Evolutionary conservation across 2,888 invertebrate genomes (phyloP), one percentile per base, ranked within the genome.

Genomic region (Caenorhabditis wallacei): DNA sequence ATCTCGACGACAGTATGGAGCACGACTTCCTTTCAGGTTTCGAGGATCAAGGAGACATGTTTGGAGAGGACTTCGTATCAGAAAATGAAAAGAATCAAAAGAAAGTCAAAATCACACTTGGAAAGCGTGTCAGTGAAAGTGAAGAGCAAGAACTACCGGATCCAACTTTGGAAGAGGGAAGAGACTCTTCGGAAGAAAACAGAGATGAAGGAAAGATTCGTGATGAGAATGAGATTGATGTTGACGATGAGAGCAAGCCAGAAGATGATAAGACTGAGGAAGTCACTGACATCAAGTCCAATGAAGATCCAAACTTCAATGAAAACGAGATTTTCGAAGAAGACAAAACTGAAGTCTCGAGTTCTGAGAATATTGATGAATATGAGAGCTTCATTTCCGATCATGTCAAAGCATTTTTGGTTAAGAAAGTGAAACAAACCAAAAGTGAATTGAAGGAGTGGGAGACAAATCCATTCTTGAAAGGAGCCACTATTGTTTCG

Each of bases 1-100:
- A 30, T 3, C 11, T 64, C 11, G 46, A 48, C n/a, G 64, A 64
- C 35, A 64, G 64, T n/a, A n/a, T n/a, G n/a, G n/a, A n/a, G n/a
- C n/a, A n/a, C n/a, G n/a, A n/a, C n/a, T n/a, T n/a, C n/a, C n/a
- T n/a, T n/a, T n/a, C n/a, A n/a, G n/a, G n/a, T n/a, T n/a, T n/a
- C n/a, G n/a, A n/a, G n/a, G n/a, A n/a, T n/a, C n/a, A n/a, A n/a
- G n/a, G n/a, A n/a, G n/a, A n/a, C n/a, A n/a, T n/a, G n/a, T n/a
- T n/a, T n/a, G n/a, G n/a, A n/a, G n/a, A n/a, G n/a, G n/a, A n/a
- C n/a, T n/a, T n/a, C n/a, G n/a, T n/a, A n/a, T n/a, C n/a, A n/a
- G n/a, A n/a, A n/a, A n/a, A n/a, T n/a, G n/a, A n/a, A n/a, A n/a
- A n/a, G n/a, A n/a, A n/a, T n/a, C n/a, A n/a, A n/a, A n/a, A n/a